These are phyloP conservation scores for Trinorchestia longiramus DNA, from an alignment of 1,140 invertebrate species.

Conservation along the genomic window DNA sequence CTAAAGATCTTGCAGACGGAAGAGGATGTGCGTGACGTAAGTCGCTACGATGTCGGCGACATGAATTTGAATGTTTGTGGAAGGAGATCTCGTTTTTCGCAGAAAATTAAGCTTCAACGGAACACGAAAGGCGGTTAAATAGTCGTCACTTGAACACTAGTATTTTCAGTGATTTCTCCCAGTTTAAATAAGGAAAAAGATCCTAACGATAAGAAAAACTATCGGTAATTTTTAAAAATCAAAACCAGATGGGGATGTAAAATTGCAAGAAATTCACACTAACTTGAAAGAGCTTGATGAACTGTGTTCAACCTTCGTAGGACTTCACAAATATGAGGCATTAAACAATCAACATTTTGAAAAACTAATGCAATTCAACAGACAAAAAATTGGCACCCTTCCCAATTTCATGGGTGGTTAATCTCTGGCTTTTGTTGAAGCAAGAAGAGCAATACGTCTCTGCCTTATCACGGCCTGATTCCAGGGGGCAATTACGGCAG, in stretches of 20 bases:
- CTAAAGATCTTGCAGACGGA: constrained; percentile 19
- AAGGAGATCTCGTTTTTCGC: constrained; percentile 1
- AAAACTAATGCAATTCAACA: background rate
- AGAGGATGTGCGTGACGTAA: constrained; percentile 25
- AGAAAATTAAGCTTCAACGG: background rate
- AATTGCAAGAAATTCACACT: background rate
- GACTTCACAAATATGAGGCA: background rate
- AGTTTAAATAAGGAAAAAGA: background rate
- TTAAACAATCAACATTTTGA: background rate
- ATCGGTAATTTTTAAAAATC: background rate
- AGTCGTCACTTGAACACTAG: background rate
- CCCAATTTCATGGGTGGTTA: background rate
- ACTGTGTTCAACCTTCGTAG: background rate
- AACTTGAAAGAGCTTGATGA: background rate
- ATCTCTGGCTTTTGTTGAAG: background rate
- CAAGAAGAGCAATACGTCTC: background rate
- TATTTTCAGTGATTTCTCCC: background rate
- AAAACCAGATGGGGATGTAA: background rate
- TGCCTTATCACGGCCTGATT: background rate
- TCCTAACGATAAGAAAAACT: background rate
- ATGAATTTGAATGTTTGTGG: constrained; percentile 48
- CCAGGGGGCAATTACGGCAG: constrained; percentile 6
- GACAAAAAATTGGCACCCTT: background rate
- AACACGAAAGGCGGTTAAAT: background rate
- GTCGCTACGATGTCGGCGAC: background rate